Evolutionary conservation across 1,140 invertebrate species (phyloP).

Genomic region (Lepidostoma basale): DNA sequence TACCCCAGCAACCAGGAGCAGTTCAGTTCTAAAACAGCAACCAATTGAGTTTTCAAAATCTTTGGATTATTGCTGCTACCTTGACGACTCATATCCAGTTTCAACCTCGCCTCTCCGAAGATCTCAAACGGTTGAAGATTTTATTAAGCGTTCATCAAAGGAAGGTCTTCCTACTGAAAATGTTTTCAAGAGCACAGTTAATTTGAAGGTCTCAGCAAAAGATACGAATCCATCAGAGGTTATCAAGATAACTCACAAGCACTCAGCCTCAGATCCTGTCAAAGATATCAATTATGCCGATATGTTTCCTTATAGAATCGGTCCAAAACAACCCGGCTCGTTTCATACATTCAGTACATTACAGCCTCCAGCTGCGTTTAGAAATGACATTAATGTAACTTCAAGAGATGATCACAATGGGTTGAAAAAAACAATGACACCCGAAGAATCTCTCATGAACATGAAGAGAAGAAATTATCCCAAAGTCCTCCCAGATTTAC

Average conservation of each 20-base stretch:
- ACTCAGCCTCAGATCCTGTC: slow-evolving; percentile 76
- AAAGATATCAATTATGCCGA: slow-evolving; percentile 61
- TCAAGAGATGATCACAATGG: slow-evolving; percentile 60
- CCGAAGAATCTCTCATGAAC: slow-evolving; percentile 72
- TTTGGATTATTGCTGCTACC: slow-evolving; percentile 52
- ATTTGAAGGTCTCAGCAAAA: slow-evolving; percentile 49
- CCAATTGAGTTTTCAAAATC: slow-evolving; percentile 75
- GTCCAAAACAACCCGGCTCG: slow-evolving; percentile 49
- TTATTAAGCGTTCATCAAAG: slow-evolving; percentile 45
- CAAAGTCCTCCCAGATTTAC: slow-evolving; percentile 79
- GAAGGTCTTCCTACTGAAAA: slow-evolving; percentile 48
- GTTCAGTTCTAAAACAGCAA: slow-evolving; percentile 74
- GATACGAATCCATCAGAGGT: slow-evolving; percentile 46
- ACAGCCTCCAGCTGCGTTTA: slow-evolving; percentile 59
- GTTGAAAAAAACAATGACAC: slow-evolving; percentile 57
- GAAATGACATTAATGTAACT: slow-evolving; percentile 76
- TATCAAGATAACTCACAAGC: slow-evolving; percentile 68
- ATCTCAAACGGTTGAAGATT: slow-evolving; percentile 56
- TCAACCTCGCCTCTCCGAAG: slow-evolving; percentile 50
- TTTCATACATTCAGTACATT: slow-evolving; percentile 59
- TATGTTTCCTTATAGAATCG: slow-evolving; percentile 51
- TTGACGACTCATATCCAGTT: slow-evolving; percentile 49
- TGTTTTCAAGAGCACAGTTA: slow-evolving; percentile 60
- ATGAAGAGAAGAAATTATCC: slow-evolving; percentile 80
- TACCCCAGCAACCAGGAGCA: slow-evolving; percentile 71